Conservation (phyloP, 2,797 vertebrate genomes). For the Tachyglossus aculeatus region DNA sequence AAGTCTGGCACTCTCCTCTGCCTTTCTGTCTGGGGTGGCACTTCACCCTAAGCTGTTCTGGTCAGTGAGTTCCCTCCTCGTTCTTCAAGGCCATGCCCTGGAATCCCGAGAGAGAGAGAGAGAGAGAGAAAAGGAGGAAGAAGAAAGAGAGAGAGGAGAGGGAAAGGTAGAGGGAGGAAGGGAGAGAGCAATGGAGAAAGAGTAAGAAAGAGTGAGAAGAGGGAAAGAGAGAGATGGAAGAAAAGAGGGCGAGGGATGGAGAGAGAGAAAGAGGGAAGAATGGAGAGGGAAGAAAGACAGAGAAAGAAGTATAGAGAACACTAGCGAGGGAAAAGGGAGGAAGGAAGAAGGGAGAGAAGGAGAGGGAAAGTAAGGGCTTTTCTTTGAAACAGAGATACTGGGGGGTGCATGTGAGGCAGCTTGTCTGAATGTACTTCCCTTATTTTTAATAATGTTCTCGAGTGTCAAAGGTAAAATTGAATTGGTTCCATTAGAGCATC, state of each 20-base stretch:
- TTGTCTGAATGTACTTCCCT: conserved; percentile 33
- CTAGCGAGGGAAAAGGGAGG: no score
- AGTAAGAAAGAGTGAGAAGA: not conserved
- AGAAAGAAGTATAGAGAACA: no score
- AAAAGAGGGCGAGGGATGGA: no score
- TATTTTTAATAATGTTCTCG: conserved; percentile 48
- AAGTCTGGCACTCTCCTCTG: no score
- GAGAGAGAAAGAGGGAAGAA: no score
- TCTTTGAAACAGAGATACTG: not conserved
- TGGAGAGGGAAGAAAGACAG: not conserved
- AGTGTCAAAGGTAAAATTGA: conserved; percentile 38
- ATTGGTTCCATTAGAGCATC: conserved; percentile 21
- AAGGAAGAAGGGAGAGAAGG: not conserved
- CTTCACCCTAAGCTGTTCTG: no score
- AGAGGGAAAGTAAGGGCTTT: not conserved
- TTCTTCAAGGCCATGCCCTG: no score
- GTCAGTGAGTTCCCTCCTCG: no score
- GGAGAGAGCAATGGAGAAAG: not conserved
- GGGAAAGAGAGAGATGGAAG: no score
- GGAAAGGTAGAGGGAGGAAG: fast-evolving
- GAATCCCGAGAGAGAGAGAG: not conserved
- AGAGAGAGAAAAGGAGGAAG: not conserved
- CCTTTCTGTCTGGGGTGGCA: no score
- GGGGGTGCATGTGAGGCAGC: conserved; percentile 9
- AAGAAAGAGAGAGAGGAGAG: no score